Base-by-base conservation (phyloP, 2,888 invertebrate genomes). In the Mesochorus sp. region DNA sequence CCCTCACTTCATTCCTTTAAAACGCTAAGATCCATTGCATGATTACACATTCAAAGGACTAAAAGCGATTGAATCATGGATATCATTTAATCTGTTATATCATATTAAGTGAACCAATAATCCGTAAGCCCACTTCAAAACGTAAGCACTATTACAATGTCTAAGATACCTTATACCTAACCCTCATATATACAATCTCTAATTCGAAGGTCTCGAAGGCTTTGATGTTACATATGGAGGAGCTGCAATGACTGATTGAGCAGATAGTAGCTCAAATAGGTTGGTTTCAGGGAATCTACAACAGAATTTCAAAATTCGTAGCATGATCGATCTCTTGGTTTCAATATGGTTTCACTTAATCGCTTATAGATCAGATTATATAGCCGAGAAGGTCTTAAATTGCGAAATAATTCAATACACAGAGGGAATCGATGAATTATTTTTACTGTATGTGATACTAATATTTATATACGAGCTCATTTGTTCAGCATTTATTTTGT, bases 151-250 rank as follows among this genome's bases (percentile, higher is more conserved):
- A 12, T 26, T 37, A 28, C 19, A 42, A 8, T 4, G 24, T 42
- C 44, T 42, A 0, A 24, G 26, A 51, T 42, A 17, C 3, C 17
- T n/a, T 28, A 28, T 28, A 28, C 10, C 5, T 53, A 4, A 8
- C 14, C 47, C 19, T 28, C 24, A 47, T 64, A 19, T 14, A 42
- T 8, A 21, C 5, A 24, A 19, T 14, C 26, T 55, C 37, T 19
- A 47, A n/a, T 34, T 44, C n/a, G 24, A 34, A 47, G 51, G 17
- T 42, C 19, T 31, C 17, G 49, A 34, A 39, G 12, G 61, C 67
- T 74, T 74, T 74, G 59, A 67, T 42, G 66, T 59, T 31, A 14
- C n/a, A n/a, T n/a, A n/a, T n/a, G 8, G 19, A 10, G 24, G 24
- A 34, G 34, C 2, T 31, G n/a, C n/a, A 39, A 39, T 57, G 4